Conservation (phyloP, 2,888 invertebrate genomes). For the Physocephala rufipes region DNA sequence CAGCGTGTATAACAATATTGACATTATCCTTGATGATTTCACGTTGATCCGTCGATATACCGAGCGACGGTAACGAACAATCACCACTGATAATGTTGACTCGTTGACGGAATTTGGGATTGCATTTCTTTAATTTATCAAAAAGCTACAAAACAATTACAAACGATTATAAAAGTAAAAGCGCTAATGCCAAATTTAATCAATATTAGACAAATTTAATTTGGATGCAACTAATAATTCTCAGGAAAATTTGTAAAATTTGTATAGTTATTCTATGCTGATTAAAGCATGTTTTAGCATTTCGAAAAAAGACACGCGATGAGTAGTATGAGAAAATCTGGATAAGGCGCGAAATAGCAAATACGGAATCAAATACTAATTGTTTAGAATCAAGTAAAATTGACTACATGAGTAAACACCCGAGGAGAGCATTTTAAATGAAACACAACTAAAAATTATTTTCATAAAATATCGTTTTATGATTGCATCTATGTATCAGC, state of each 20-base stretch:
- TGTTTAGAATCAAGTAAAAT: too few relatives aligned
- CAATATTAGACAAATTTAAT: too few relatives aligned
- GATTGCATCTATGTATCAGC: neutral
- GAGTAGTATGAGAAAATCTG: too few relatives aligned
- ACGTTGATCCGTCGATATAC: conserved; percentile 62
- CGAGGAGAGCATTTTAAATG: neutral
- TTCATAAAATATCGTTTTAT: neutral
- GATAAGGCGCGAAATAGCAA: too few relatives aligned
- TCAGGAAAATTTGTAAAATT: too few relatives aligned
- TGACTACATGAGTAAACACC: too few relatives aligned
- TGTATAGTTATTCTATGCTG: too few relatives aligned
- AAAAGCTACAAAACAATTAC: conserved; percentile 49
- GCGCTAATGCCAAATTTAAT: too few relatives aligned
- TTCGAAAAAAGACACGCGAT: too few relatives aligned
- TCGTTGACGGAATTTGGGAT: conserved; percentile 62
- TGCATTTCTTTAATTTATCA: conserved; percentile 55
- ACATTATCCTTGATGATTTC: conserved; percentile 61
- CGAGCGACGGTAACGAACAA: conserved; percentile 62
- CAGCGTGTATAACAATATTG: conserved; percentile 84
- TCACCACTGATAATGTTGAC: conserved; percentile 66
- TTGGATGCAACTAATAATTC: too few relatives aligned
- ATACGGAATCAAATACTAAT: too few relatives aligned
- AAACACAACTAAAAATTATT: neutral
- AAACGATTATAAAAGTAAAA: neutral
- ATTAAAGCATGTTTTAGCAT: too few relatives aligned